A percentile compares a stretch with the other conserved stretches of the same genome.
phyloP scores from a whole-genome alignment of 1,140 invertebrate species.

The Anagrus nilaparvatae region DNA sequence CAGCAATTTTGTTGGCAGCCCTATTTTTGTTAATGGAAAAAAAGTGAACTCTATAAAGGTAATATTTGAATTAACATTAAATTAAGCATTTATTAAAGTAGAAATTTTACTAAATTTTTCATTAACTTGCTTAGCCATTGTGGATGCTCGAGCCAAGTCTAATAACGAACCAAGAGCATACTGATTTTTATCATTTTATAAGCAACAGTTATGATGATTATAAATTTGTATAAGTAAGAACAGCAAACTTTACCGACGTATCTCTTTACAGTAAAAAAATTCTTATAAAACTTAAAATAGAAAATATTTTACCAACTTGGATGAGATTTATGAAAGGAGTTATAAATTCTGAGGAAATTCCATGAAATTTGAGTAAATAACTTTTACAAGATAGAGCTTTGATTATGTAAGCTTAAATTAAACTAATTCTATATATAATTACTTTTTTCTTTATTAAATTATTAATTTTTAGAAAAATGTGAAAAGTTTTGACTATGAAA shows the following conservation, averaged over 20 bases:
- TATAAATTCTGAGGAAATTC: slow-evolving; percentile 96
- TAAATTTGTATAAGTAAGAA: slow-evolving; percentile 62
- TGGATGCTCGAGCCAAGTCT: slow-evolving; percentile 90
- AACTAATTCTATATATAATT: no score
- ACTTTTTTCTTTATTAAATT: no score
- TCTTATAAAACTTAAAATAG: slow-evolving; percentile 83
- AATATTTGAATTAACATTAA: slow-evolving; percentile 9
- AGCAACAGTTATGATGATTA: slow-evolving; percentile 77
- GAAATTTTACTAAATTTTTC: no score
- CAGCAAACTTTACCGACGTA: slow-evolving; percentile 70
- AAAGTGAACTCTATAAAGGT: slow-evolving; percentile 76
- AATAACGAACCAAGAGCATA: slow-evolving; percentile 75
- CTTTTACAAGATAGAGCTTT: slow-evolving; percentile 87
- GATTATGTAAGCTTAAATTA: slow-evolving; percentile 76
- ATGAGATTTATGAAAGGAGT: slow-evolving; percentile 91
- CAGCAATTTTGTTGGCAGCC: slow-evolving; percentile 92
- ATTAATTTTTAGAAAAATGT: no score
- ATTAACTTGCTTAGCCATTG: slow-evolving; percentile 65
- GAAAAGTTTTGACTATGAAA: no score
- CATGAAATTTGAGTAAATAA: slow-evolving; percentile 91
- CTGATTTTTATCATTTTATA: slow-evolving; percentile 85
- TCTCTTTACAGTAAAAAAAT: slow-evolving; percentile 83
- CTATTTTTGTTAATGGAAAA: slow-evolving; percentile 84
- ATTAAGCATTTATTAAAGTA: no score
- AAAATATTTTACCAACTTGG: slow-evolving; percentile 90